Percentiles rank a stretch among this genome's conserved stretches.
Conservation (phyloP, 2,113 vertebrate genomes). For the Calidris pygmaea region DNA sequence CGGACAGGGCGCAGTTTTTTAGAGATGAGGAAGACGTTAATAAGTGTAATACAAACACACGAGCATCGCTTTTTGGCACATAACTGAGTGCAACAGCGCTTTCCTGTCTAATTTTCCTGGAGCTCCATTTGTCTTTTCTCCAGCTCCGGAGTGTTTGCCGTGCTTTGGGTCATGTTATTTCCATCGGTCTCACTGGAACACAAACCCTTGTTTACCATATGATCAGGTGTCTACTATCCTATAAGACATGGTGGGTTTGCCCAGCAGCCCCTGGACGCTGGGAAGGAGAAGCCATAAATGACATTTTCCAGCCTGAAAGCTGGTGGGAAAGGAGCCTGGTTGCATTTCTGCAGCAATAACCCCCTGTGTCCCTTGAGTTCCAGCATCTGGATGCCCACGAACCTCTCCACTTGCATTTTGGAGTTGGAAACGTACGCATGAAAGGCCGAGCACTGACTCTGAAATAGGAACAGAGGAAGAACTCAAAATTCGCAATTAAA, state of each 20-base stretch:
- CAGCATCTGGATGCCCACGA: not conserved
- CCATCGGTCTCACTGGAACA: not conserved
- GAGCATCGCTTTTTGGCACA: not conserved
- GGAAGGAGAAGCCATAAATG: not conserved
- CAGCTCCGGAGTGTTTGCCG: not conserved
- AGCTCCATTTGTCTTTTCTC: not conserved
- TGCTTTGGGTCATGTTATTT: not conserved
- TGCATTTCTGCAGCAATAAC: not conserved
- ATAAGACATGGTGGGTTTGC: not conserved
- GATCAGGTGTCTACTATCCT: not conserved
- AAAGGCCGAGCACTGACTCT: not conserved
- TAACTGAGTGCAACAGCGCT: not conserved
- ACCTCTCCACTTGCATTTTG: not conserved
- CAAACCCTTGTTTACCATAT: not conserved
- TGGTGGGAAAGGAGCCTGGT: not conserved
- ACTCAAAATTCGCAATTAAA: not conserved
- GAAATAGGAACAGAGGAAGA: not conserved
- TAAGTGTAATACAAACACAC: not conserved
- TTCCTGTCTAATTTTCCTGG: not conserved
- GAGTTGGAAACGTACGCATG: accelerated
- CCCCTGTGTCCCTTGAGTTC: not conserved
- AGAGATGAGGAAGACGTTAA: not conserved
- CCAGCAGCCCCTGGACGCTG: accelerated
- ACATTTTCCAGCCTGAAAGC: not conserved
- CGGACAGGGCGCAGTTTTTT: not conserved